Evolutionary conservation across 2,113 vertebrate species (phyloP).

Genomic region (Dicaeum eximium): DNA sequence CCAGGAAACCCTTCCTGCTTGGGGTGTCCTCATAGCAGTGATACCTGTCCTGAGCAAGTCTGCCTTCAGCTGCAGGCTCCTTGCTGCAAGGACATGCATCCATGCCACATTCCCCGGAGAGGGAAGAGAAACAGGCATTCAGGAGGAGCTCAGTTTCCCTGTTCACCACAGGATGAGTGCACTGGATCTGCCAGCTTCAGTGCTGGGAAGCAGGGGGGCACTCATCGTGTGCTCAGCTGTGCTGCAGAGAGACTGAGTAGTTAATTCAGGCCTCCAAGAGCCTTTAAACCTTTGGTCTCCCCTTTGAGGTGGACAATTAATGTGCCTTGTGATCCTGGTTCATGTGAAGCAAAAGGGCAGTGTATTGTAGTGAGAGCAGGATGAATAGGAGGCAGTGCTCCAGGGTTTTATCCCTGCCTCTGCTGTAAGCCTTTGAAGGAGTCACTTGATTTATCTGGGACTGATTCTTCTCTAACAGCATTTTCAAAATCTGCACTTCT

Average conservation of each 20-base stretch:
- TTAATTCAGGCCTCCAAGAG: background rate
- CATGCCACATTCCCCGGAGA: conserved; percentile 40
- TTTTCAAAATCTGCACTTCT: background rate
- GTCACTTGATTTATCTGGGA: conserved; percentile 30
- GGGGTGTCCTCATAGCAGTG: conserved; percentile 25
- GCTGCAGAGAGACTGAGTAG: background rate
- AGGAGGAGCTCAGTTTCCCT: background rate
- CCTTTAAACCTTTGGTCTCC: conserved; percentile 12
- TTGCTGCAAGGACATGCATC: conserved; percentile 55
- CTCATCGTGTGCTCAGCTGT: background rate
- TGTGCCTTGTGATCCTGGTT: conserved; percentile 11
- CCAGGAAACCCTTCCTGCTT: background rate
- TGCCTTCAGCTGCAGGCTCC: conserved; percentile 28
- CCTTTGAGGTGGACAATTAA: conserved; percentile 33
- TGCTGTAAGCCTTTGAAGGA: conserved; percentile 39
- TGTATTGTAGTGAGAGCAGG: background rate
- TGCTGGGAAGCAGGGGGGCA: background rate
- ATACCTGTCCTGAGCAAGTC: conserved; percentile 21
- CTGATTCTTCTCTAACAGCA: background rate
- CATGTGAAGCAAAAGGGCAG: background rate
- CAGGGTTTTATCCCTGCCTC: background rate
- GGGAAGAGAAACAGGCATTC: background rate
- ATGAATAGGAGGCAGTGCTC: background rate
- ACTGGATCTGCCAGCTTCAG: background rate
- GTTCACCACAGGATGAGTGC: background rate